Evolutionary conservation across 2,113 vertebrate species (phyloP).

Genomic region (Micronisus gabar): DNA sequence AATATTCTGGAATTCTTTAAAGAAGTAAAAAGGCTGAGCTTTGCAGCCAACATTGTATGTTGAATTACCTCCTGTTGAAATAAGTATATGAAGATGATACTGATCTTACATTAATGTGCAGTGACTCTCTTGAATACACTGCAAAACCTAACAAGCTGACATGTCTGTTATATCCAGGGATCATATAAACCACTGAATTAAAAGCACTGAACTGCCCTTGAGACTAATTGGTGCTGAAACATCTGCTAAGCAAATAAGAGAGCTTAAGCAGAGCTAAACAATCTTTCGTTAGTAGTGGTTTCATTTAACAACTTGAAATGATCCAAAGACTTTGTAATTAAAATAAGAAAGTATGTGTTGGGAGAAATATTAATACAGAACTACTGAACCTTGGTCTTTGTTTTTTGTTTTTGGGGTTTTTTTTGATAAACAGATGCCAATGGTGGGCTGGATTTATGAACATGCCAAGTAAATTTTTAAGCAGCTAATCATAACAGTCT

Average conservation of each 20-base stretch:
- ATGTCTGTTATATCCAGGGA: background rate
- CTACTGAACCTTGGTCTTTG: background rate
- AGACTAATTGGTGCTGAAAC: background rate
- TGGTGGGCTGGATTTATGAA: background rate
- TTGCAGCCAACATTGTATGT: background rate
- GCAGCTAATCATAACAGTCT: background rate
- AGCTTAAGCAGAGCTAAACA: background rate
- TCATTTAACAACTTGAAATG: background rate
- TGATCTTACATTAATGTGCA: background rate
- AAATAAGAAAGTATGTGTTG: background rate
- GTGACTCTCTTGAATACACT: background rate
- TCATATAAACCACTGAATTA: background rate
- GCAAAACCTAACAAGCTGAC: background rate
- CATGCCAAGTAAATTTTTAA: background rate
- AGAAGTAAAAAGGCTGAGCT: background rate
- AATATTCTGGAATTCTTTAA: background rate
- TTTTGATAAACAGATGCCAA: background rate
- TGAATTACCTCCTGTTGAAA: background rate
- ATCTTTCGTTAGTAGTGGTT: background rate
- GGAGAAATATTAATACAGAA: background rate
- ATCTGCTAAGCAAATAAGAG: background rate
- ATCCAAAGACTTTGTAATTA: background rate
- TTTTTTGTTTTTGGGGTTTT: background rate
- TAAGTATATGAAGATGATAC: background rate
- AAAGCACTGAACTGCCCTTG: background rate